Percentiles rank a stretch among this genome's conserved stretches.
Evolutionary conservation across 2,797 vertebrate species (phyloP).

Genomic region (Helostoma temminkii): DNA sequence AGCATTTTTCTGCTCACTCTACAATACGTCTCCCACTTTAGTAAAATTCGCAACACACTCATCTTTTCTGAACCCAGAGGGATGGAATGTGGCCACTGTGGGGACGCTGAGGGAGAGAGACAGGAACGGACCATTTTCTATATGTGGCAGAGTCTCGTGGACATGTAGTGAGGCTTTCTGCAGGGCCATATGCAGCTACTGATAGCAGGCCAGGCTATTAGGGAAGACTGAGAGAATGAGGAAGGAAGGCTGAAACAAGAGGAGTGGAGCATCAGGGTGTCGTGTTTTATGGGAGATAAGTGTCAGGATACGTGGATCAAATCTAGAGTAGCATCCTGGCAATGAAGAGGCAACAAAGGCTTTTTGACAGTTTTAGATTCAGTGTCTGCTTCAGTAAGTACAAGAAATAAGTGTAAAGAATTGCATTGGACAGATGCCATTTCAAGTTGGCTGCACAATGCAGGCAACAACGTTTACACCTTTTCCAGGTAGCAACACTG

Average conservation of each 20-base stretch:
- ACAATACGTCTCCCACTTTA: conserved; percentile 50
- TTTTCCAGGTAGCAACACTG: background rate
- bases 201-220: conserved; percentile 48
- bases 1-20: conserved; percentile 52
- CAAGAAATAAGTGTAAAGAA: background rate
- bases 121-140: conserved; percentile 52
- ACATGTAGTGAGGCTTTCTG: conserved; percentile 50
- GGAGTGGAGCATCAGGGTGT: conserved; percentile 40
- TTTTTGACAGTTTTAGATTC: conserved; percentile 9
- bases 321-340: conserved; percentile 28
- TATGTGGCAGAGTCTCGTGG: conserved; percentile 56
- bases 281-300: conserved; percentile 36
- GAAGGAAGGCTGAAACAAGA: conserved; percentile 42
- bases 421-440: background rate
- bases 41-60: conserved; percentile 46
- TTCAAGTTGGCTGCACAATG: background rate
- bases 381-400: conserved; percentile 4
- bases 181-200: conserved; percentile 56
- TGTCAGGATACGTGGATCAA: conserved; percentile 39
- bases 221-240: conserved; percentile 10
- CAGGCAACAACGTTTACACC: background rate
- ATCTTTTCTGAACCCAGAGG: conserved; percentile 40
- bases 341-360: conserved; percentile 6
- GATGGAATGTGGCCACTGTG: conserved; percentile 40
- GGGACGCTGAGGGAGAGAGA: conserved; percentile 36